These are phyloP conservation scores for Brachionus plicatilis DNA, from an alignment of 1,140 invertebrate species.

Conservation along the genomic window DNA sequence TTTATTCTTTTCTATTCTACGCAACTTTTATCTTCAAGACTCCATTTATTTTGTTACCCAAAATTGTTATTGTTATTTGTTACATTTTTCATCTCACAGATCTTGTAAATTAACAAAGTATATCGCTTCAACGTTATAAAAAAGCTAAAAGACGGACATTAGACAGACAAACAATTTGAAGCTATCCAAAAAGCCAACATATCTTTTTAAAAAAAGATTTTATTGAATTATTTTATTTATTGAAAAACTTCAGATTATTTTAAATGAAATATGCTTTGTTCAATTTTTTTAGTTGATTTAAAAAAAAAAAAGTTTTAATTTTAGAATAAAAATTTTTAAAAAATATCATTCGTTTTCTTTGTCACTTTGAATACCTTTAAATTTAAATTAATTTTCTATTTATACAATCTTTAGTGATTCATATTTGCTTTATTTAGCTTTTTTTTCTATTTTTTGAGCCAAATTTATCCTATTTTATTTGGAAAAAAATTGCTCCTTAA, in stretches of 20 bases:
- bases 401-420: not conserved
- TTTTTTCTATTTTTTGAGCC: no score
- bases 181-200: not conserved
- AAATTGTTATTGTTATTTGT: not conserved
- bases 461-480: no score
- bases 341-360: no score
- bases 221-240: not conserved
- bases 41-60: not conserved
- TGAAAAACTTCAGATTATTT: not conserved
- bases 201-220: not conserved
- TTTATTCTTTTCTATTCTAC: not conserved
- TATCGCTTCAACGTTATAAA: not conserved
- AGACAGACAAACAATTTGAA: conserved; percentile 14
- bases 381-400: not conserved
- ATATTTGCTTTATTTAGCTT: no score
- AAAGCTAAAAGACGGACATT: not conserved
- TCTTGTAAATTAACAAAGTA: not conserved
- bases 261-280: not conserved
- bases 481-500: no score
- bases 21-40: not conserved
- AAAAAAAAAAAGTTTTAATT: not conserved
- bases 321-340: conserved; percentile 13
- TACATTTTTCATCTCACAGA: not conserved
- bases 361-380: no score
- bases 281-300: conserved; percentile 22